A percentile compares a stretch with the other conserved stretches of the same genome.
Conservation (phyloP, 2,797 vertebrate genomes). For the Leptoclinus maculatus region DNA sequence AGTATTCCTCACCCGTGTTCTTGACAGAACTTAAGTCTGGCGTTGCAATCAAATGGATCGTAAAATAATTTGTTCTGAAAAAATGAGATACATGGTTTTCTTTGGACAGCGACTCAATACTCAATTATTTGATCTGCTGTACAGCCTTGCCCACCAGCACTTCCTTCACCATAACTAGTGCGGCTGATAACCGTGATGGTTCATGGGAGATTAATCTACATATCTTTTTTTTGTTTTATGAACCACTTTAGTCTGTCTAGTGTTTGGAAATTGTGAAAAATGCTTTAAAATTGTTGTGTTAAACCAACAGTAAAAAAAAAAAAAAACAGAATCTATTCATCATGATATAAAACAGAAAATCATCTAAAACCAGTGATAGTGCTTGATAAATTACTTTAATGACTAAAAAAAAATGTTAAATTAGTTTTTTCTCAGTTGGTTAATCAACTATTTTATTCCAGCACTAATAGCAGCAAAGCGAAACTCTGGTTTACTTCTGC, state of each 20-base stretch:
- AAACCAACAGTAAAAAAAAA: neutral
- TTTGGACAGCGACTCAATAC: neutral
- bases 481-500: neutral
- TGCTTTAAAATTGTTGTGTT: neutral
- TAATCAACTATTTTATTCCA: neutral
- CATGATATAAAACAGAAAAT: neutral
- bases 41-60: slow-evolving; percentile 1
- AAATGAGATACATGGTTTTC: neutral
- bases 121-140: neutral
- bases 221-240: neutral
- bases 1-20: slow-evolving; percentile 35
- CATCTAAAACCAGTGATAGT: neutral
- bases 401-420: neutral
- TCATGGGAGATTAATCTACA: neutral
- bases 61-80: too few relatives aligned
- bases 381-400: neutral
- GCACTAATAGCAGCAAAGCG: neutral
- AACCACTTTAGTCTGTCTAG: neutral
- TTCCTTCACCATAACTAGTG: neutral
- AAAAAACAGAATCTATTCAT: too few relatives aligned
- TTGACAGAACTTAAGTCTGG: slow-evolving; percentile 14
- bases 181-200: neutral
- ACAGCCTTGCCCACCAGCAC: neutral
- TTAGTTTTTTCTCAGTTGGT: neutral
- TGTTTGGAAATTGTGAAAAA: neutral